Conservation (phyloP, 2,888 invertebrate genomes). For the Lottia scabra region DNA sequence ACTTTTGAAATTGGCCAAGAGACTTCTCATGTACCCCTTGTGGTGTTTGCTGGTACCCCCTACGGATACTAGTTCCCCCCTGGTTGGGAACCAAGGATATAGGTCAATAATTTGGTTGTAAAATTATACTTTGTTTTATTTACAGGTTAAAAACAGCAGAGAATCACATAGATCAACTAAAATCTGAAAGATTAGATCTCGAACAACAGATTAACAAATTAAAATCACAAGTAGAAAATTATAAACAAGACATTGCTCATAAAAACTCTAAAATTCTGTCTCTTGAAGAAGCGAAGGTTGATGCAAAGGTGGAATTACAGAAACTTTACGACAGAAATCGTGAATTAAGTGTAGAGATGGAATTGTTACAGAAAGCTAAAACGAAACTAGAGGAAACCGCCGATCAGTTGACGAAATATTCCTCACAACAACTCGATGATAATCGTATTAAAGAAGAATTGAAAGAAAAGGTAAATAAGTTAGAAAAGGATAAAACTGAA, state of each 20-base stretch:
- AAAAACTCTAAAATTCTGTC: background rate
- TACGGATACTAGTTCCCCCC: too few relatives aligned
- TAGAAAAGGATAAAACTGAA: slow-evolving; percentile 24
- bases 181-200: background rate
- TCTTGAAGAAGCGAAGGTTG: background rate
- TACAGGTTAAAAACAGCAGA: background rate
- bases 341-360: background rate
- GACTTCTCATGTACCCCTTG: too few relatives aligned
- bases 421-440: background rate
- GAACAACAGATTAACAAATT: background rate
- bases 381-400: background rate
- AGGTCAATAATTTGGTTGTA: too few relatives aligned
- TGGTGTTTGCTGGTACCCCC: too few relatives aligned
- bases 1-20: too few relatives aligned
- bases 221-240: background rate
- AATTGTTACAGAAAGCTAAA: background rate
- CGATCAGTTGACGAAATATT: background rate
- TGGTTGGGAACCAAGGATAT: too few relatives aligned
- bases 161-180: background rate
- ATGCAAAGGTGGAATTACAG: background rate
- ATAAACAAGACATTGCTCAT: background rate
- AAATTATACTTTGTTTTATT: background rate
- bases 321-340: background rate
- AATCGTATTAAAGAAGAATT: background rate
- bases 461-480: slow-evolving; percentile 15